Evolutionary conservation across 2,888 invertebrate species (phyloP).

Genomic region (Eristalis intricaria): DNA sequence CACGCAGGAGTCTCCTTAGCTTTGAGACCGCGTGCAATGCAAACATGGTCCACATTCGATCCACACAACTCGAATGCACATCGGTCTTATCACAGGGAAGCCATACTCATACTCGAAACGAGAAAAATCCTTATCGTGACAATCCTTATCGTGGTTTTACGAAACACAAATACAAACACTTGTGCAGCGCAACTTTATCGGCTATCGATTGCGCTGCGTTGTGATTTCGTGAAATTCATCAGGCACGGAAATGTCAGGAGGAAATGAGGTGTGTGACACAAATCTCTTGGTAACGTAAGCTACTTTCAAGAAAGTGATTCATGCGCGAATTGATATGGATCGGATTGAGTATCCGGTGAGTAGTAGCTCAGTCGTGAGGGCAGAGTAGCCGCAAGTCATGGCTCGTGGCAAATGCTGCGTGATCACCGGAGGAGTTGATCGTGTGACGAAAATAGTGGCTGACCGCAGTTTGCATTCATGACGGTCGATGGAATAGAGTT

Average conservation of each 20-base stretch:
- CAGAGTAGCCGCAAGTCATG: not conserved
- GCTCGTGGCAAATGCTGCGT: not conserved
- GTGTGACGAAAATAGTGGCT: too few relatives aligned
- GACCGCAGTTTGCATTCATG: too few relatives aligned
- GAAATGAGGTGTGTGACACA: slow-evolving; percentile 49
- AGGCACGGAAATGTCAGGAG: slow-evolving; percentile 37
- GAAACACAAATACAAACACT: slow-evolving; percentile 37
- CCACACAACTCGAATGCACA: not conserved
- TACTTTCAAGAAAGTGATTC: slow-evolving; percentile 46
- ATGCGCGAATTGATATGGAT: slow-evolving; percentile 46
- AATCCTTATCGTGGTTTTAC: slow-evolving; percentile 22
- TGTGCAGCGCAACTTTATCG: slow-evolving; percentile 27
- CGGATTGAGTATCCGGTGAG: slow-evolving; percentile 57
- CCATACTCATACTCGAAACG: not conserved
- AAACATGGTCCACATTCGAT: slow-evolving; percentile 52
- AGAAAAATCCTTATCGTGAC: not conserved
- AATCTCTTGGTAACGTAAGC: not conserved
- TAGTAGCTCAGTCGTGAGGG: not conserved
- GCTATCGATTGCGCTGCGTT: slow-evolving; percentile 22
- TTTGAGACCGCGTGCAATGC: slow-evolving; percentile 17
- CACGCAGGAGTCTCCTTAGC: slow-evolving; percentile 8
- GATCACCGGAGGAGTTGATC: too few relatives aligned
- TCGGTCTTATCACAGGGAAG: slow-evolving; percentile 30
- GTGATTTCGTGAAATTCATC: slow-evolving; percentile 28
- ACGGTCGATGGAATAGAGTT: too few relatives aligned